These are phyloP conservation scores for Drosophila parvula DNA, from an alignment of 1,140 invertebrate genomes.

Conservation along the genomic window DNA sequence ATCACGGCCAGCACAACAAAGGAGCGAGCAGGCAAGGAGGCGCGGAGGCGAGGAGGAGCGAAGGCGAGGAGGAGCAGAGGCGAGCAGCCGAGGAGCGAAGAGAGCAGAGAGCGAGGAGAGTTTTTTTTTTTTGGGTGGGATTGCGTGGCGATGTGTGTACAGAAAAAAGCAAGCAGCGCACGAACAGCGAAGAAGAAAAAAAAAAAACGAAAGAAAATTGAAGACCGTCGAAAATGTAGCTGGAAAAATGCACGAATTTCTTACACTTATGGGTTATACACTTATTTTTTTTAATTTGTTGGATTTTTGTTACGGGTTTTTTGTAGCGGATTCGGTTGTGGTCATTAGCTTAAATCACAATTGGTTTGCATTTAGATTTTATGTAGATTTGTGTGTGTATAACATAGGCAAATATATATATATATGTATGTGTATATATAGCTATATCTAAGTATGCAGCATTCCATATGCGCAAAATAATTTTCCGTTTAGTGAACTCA, in stretches of 20 bases:
- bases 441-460: slow-evolving; percentile 49
- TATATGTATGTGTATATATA: slow-evolving; percentile 33
- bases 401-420: slow-evolving; percentile 52
- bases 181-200: slow-evolving; percentile 21
- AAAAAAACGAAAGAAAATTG: slow-evolving; percentile 16
- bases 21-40: slow-evolving; percentile 13
- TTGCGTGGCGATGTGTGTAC: slow-evolving; percentile 70
- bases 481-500: slow-evolving; percentile 26
- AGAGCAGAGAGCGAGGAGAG: slow-evolving; percentile 33
- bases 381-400: slow-evolving; percentile 63
- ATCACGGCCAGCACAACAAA: slow-evolving; percentile 67
- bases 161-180: slow-evolving; percentile 66
- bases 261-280: slow-evolving; percentile 40
- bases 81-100: slow-evolving; percentile 32
- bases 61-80: slow-evolving; percentile 20
- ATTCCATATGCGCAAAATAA: slow-evolving; percentile 74
- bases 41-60: slow-evolving; percentile 13
- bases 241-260: slow-evolving; percentile 31
- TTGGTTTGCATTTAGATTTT: slow-evolving; percentile 64
- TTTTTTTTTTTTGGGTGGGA: slow-evolving; percentile 40
- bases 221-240: slow-evolving; percentile 40
- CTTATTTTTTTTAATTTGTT: slow-evolving; percentile 14
- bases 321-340: slow-evolving; percentile 35
- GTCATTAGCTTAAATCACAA: slow-evolving; percentile 74
- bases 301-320: slow-evolving; percentile 7